Base-by-base conservation (phyloP, 2,113 vertebrate species). In the Actinemys pallida region DNA sequence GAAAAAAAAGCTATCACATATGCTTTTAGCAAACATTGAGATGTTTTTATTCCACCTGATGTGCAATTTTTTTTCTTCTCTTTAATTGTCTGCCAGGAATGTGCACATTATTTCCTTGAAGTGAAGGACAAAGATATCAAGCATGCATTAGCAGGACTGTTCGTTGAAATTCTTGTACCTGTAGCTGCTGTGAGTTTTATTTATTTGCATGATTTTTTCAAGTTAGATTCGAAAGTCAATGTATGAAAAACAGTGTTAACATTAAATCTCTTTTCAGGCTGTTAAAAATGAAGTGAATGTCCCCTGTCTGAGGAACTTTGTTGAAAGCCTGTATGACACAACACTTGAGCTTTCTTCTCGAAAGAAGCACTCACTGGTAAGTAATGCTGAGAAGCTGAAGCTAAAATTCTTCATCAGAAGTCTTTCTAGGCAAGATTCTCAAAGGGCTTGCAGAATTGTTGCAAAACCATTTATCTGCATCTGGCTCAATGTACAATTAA, bases 271-370 rank as follows among this genome's bases (percentile, higher is more conserved):
- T 95, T 98, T 98, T 87, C 97, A 99, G 99, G 98, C 99, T 93
- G 99, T 99, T 96, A 99, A 99, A 98, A 99, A 99, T 94, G 99
- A 99, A 98, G 99, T 99, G 95, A 99, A 99, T 84, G 99, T 99
- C n/a, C 99, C 99, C 14, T 99, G 99, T 97, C 98, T 99, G 93
- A 98, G 99, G 95, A 99, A 99, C 97, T 99, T 99, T 84, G 99
- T 99, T 65, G 99, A 99, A 98, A 99, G 99, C 93, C 98, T 99
- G 14, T 99, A 99, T 94, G 99, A 99, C 89, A 99, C 99, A 94
- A 99, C 99, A 0, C 98, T 99, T 97, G 99, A 99, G 98, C 99
- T 99, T 88, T 99, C 99, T 85, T 99, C 99, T 52, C 98, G 99
- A 96, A 99, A 99, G 98, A 99, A 99, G 93, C 99, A 99, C 98